These are phyloP conservation scores for Tor tambroides DNA, from an alignment of 2,113 vertebrate species.

Conservation along the genomic window DNA sequence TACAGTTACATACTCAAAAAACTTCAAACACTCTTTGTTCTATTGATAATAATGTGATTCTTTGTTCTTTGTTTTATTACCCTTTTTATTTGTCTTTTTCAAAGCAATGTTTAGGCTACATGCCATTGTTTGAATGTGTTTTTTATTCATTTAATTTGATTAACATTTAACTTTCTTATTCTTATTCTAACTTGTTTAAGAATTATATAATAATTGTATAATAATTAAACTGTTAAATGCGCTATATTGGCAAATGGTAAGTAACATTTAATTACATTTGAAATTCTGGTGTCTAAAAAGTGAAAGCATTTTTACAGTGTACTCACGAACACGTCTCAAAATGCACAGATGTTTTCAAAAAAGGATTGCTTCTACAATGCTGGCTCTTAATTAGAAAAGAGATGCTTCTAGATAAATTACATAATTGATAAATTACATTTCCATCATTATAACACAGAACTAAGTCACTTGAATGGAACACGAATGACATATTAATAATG, in stretches of 20 bases:
- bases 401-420: conserved; percentile 22
- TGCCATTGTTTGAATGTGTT: background rate
- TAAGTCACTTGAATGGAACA: conserved; percentile 3
- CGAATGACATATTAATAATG: conserved; percentile 3
- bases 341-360: background rate
- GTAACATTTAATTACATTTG: background rate
- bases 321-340: background rate
- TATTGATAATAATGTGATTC: background rate
- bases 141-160: background rate
- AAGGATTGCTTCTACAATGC: background rate
- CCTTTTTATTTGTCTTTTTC: background rate
- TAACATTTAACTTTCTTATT: background rate
- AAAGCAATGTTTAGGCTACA: background rate
- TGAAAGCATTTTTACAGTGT: background rate
- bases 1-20: background rate
- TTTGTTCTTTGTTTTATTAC: background rate
- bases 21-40: background rate
- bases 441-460: background rate
- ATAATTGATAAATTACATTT: background rate
- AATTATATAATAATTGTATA: background rate
- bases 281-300: background rate
- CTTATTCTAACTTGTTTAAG: too few species aligned
- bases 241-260: background rate
- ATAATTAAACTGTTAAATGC: background rate
- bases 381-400: background rate